A percentile compares a stretch with the other conserved stretches of the same genome.
Evolutionary conservation across 2,888 invertebrate genomes (phyloP).

Genomic region (Synanthedon vespiformis): DNA sequence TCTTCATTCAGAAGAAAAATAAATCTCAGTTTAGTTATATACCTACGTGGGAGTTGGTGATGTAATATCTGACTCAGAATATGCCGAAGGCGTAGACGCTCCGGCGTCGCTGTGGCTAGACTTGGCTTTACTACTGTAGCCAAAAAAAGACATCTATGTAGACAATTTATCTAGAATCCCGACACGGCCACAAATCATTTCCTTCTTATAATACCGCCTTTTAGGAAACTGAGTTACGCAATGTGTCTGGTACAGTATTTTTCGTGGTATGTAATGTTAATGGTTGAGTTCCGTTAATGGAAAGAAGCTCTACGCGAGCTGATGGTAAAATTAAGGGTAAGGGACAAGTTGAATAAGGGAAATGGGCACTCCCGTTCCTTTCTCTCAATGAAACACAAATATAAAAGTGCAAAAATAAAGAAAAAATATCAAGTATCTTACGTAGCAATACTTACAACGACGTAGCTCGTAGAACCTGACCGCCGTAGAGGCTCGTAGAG

Average conservation of each 20-base stretch:
- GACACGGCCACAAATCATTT: background rate
- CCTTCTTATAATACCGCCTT: background rate
- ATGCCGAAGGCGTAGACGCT: slow-evolving; percentile 22
- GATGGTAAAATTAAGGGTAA: no score
- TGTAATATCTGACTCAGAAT: background rate
- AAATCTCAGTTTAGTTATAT: background rate
- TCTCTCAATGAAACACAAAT: no score
- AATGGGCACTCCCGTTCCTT: no score
- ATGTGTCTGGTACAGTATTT: background rate
- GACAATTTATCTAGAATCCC: background rate
- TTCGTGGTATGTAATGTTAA: no score
- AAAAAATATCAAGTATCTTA: no score
- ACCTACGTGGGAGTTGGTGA: background rate
- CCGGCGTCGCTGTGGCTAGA: slow-evolving; percentile 33
- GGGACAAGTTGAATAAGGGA: no score
- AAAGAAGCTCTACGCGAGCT: no score
- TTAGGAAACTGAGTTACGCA: background rate
- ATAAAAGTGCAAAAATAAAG: no score
- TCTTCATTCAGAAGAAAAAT: background rate
- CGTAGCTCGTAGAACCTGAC: no score
- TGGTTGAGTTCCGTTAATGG: no score
- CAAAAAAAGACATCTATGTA: background rate
- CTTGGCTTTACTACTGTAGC: slow-evolving; percentile 26
- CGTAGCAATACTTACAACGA: no score
- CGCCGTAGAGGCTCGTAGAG: no score